Evolutionary conservation across 2,113 vertebrate species (phyloP).

Genomic region (Prolemur simus): DNA sequence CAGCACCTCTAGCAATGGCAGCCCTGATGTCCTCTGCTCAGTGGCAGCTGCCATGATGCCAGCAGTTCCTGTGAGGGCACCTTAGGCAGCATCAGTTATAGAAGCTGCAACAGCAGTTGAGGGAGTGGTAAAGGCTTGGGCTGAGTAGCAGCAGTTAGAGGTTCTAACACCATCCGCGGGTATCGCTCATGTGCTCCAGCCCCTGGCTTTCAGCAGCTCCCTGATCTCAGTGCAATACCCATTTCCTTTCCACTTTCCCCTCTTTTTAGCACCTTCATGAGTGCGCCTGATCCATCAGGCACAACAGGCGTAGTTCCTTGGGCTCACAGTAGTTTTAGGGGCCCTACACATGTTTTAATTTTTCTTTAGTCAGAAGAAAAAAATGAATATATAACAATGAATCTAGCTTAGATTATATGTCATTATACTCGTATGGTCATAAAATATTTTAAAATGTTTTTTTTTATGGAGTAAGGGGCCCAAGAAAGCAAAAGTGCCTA

Average conservation of each 20-base stretch:
- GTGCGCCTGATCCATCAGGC: neutral
- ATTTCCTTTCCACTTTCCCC: neutral
- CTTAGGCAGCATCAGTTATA: neutral
- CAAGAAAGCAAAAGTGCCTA: neutral
- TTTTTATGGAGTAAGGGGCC: neutral
- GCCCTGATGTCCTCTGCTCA: neutral
- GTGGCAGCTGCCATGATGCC: neutral
- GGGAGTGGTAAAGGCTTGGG: neutral
- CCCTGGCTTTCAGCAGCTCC: neutral
- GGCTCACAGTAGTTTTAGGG: neutral
- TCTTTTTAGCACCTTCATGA: neutral
- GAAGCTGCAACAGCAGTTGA: neutral
- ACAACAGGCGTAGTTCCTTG: neutral
- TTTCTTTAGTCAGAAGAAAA: neutral
- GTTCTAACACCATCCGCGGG: neutral
- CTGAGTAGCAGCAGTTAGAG: neutral
- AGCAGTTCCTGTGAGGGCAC: neutral
- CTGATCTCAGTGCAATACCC: neutral
- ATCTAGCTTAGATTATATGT: neutral
- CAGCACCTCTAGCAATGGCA: neutral
- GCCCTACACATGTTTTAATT: neutral
- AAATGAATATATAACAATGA: neutral
- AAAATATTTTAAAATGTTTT: neutral
- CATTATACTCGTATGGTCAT: neutral
- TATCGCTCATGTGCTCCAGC: neutral